Evolutionary conservation across 2,113 vertebrate genomes (phyloP).

Genomic region (Dromas ardeola): DNA sequence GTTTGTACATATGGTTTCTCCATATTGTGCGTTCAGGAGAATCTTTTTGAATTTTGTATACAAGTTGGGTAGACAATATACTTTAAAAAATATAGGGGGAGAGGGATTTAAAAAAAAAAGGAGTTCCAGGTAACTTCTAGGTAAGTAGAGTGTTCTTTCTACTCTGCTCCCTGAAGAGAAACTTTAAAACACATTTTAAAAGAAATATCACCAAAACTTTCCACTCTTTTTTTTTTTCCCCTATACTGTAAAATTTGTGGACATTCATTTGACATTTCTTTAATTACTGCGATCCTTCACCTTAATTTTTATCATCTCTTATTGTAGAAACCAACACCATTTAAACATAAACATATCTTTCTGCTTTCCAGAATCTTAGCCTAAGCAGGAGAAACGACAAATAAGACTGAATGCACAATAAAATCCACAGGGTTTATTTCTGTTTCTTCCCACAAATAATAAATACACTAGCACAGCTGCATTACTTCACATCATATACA

Average conservation of each 20-base stretch:
- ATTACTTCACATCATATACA: not conserved
- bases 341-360: not conserved
- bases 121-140: conserved; percentile 33
- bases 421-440: not conserved
- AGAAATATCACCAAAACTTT: not conserved
- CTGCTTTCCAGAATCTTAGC: not conserved
- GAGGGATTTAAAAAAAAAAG: not conserved
- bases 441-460: not conserved
- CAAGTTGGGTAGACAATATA: conserved; percentile 19
- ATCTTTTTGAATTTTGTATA: conserved; percentile 58
- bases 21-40: conserved; percentile 73
- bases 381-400: not conserved
- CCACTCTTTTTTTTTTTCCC: not conserved
- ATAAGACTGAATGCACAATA: not conserved
- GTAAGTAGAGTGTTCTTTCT: not conserved
- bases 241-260: not conserved
- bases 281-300: not conserved
- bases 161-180: conserved; percentile 1
- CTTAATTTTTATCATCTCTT: not conserved
- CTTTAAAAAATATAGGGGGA: not conserved
- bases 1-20: conserved; percentile 80
- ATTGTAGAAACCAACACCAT: not conserved
- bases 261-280: not conserved
- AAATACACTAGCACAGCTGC: not conserved
- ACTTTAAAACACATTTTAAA: not conserved